Conservation (phyloP, 2,888 invertebrate genomes). For the Deilephila elpenor region DNA sequence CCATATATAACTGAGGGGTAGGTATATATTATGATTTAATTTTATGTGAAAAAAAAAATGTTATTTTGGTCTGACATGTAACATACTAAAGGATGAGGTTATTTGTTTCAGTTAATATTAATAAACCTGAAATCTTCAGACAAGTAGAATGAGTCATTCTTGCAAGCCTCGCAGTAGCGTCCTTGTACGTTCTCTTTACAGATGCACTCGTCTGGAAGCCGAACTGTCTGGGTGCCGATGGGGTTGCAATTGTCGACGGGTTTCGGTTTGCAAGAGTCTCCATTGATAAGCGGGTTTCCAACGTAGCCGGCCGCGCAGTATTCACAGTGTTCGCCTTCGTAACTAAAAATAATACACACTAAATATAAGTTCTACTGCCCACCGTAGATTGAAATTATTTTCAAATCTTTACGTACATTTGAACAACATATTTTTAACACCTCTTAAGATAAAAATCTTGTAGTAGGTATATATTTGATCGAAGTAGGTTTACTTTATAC, state of each 20-base stretch:
- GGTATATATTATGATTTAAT: neutral
- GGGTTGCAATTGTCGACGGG: conserved; percentile 87
- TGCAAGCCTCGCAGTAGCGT: conserved; percentile 93
- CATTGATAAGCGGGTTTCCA: conserved; percentile 91
- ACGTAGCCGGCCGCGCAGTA: conserved; percentile 90
- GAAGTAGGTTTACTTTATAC: no score
- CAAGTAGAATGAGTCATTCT: conserved; percentile 92
- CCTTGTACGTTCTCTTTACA: conserved; percentile 89
- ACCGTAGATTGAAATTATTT: no score
- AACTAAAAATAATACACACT: conserved; percentile 56
- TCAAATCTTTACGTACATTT: no score
- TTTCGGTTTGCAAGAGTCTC: conserved; percentile 88
- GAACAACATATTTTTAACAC: no score
- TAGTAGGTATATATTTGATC: no score
- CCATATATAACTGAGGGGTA: no score
- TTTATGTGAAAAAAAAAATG: no score
- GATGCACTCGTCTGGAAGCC: conserved; percentile 69
- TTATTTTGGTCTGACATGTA: no score
- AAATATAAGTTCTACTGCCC: neutral
- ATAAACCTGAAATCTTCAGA: conserved; percentile 83
- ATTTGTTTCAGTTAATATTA: no score
- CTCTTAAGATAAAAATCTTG: no score
- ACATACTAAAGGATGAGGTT: no score
- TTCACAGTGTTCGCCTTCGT: conserved; percentile 90
- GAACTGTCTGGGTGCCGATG: conserved; percentile 86